A percentile compares a stretch with the other conserved stretches of the same genome.
phyloP scores from a whole-genome alignment of 2,888 invertebrate species.

The Gandaritis pyraliata region DNA sequence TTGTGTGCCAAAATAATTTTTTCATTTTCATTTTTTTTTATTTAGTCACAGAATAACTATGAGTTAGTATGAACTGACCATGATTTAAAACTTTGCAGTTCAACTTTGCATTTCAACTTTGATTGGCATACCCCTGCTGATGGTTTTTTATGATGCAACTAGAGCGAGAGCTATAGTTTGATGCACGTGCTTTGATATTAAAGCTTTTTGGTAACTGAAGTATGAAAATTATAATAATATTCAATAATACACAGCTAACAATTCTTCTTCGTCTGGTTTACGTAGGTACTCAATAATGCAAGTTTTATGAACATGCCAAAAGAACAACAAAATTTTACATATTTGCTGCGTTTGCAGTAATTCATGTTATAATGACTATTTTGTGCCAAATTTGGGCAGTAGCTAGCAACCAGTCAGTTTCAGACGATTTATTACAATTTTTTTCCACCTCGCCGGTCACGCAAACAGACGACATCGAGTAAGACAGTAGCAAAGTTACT shows the following conservation, averaged over 20 bases:
- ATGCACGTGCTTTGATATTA: neutral
- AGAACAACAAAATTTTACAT: conserved; percentile 1
- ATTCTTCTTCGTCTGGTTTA: too few relatives aligned
- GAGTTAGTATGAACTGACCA: too few relatives aligned
- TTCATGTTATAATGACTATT: conserved; percentile 27
- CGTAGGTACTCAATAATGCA: too few relatives aligned
- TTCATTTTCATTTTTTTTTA: too few relatives aligned
- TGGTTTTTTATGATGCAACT: neutral
- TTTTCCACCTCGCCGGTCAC: conserved; percentile 45
- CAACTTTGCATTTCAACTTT: too few relatives aligned
- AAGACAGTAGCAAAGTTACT: conserved; percentile 41
- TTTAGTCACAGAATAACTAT: too few relatives aligned
- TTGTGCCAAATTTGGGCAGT: conserved; percentile 26
- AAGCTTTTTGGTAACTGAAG: neutral
- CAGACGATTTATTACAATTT: conserved; percentile 36
- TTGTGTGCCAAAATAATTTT: too few relatives aligned
- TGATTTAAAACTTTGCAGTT: too few relatives aligned
- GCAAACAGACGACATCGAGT: conserved; percentile 40
- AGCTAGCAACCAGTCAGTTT: conserved; percentile 33
- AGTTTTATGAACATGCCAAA: conserved; percentile 4
- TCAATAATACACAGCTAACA: too few relatives aligned
- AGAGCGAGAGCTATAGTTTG: neutral
- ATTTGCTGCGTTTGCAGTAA: conserved; percentile 17
- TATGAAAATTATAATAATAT: too few relatives aligned
- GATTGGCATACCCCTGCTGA: too few relatives aligned